phyloP scores from a whole-genome alignment of 2,888 invertebrate genomes.

The Macroteleia sp. region DNA sequence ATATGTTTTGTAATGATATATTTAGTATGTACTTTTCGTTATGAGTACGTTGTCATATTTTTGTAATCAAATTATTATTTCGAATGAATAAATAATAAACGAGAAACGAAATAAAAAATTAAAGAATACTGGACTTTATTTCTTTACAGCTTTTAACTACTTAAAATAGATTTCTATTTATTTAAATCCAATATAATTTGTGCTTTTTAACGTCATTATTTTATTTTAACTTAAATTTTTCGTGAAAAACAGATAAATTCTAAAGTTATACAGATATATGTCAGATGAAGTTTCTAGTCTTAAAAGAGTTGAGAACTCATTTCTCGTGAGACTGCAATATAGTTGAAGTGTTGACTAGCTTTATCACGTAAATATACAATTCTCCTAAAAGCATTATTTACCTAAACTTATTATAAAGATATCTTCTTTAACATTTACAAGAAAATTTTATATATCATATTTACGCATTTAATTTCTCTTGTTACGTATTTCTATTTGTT shows the following conservation, averaged over 20 bases:
- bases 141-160: background rate
- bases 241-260: too few relatives aligned
- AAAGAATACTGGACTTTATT: background rate
- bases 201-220: too few relatives aligned
- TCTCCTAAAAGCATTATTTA: constrained; percentile 18
- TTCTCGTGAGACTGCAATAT: constrained; percentile 11
- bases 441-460: constrained; percentile 4
- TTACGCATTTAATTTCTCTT: constrained; percentile 3
- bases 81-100: constrained; percentile 28
- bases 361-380: constrained; percentile 6
- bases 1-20: constrained; percentile 39
- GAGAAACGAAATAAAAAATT: too few relatives aligned
- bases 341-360: constrained; percentile 23
- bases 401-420: constrained; percentile 23
- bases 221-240: too few relatives aligned
- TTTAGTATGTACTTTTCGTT: constrained; percentile 43
- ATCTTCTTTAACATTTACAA: constrained; percentile 7
- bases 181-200: too few relatives aligned
- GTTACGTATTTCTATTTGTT: constrained; percentile 5
- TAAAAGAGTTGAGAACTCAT: constrained; percentile 13
- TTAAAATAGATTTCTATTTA: too few relatives aligned
- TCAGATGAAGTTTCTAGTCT: constrained; percentile 20
- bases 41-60: constrained; percentile 31
- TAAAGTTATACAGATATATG: constrained; percentile 8
- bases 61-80: constrained; percentile 40